phyloP scores from a whole-genome alignment of 1,140 invertebrate genomes.

The Proctacanthus coquilletti region DNA sequence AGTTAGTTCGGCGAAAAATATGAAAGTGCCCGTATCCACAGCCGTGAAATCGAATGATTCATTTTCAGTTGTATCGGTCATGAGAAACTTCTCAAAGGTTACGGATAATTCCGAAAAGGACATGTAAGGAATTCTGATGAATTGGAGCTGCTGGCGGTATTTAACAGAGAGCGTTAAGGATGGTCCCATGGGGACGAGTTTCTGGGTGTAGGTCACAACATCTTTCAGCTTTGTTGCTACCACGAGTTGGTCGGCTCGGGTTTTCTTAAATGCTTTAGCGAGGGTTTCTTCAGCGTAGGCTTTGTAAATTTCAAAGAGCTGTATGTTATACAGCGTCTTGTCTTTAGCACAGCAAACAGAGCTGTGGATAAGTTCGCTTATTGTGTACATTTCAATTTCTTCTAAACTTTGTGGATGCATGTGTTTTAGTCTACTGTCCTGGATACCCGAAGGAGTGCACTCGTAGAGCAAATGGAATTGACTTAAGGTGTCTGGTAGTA shows the following conservation, averaged over 20 bases:
- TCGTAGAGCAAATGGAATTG: conserved; percentile 13
- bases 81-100: too few species aligned
- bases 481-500: conserved; percentile 15
- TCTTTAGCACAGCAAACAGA: conserved; percentile 44
- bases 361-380: conserved; percentile 40
- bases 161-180: conserved; percentile 20
- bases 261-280: conserved; percentile 38
- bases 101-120: too few species aligned
- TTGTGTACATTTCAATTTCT: conserved; percentile 34
- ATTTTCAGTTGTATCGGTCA: too few species aligned
- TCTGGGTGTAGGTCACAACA: conserved; percentile 10
- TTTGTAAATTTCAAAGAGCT: conserved; percentile 55
- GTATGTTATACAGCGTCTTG: conserved; percentile 42
- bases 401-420: conserved; percentile 29
- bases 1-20: too few species aligned
- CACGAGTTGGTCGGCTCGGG: conserved; percentile 40
- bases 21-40: too few species aligned
- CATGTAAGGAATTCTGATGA: conserved; percentile 13
- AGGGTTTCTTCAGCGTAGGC: conserved; percentile 48
- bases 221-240: conserved; percentile 21
- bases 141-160: conserved; percentile 16
- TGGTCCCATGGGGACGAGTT: conserved; percentile 15
- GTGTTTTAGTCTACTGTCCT: conserved; percentile 19
- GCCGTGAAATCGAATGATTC: too few species aligned
- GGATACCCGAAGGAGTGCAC: conserved; percentile 10